phyloP scores from a whole-genome alignment of 2,797 vertebrate genomes.

The Falco biarmicus region DNA sequence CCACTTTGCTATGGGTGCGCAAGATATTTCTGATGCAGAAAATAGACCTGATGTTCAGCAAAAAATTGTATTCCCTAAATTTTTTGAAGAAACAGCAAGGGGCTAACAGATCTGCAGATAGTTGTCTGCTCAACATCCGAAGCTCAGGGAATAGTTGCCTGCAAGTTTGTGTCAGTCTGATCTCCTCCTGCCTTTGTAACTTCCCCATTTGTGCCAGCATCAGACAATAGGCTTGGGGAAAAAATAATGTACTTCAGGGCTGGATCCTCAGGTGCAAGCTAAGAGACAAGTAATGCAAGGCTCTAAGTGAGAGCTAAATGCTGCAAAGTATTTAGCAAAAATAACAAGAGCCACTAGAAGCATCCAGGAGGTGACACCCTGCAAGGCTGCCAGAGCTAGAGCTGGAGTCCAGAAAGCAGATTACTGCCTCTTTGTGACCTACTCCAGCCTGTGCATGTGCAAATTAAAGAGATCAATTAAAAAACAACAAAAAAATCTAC shows the following conservation, averaged over 20 bases:
- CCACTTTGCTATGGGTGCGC: not conserved
- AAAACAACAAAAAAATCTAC: not conserved
- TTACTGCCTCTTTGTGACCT: not conserved
- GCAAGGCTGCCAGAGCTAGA: not conserved
- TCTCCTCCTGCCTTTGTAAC: not conserved
- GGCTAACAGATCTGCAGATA: not conserved
- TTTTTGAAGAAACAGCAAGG: constrained; percentile 25
- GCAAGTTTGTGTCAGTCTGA: not conserved
- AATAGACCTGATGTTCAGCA: constrained; percentile 51
- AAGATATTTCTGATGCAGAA: constrained; percentile 36
- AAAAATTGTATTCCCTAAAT: constrained; percentile 27
- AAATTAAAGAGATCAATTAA: not conserved
- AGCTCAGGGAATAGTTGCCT: not conserved
- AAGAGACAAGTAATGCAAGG: not conserved
- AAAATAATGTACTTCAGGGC: not conserved
- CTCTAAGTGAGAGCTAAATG: not conserved
- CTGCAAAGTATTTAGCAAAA: not conserved
- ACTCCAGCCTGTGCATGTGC: not conserved
- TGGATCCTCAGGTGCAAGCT: not conserved
- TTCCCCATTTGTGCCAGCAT: not conserved
- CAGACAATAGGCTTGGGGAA: not conserved
- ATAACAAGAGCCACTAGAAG: not conserved
- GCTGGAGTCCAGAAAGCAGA: not conserved
- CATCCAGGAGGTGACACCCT: not conserved
- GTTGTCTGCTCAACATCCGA: constrained; percentile 4